phyloP scores from a whole-genome alignment of 2,888 invertebrate genomes.

The Mycogona germanica region DNA sequence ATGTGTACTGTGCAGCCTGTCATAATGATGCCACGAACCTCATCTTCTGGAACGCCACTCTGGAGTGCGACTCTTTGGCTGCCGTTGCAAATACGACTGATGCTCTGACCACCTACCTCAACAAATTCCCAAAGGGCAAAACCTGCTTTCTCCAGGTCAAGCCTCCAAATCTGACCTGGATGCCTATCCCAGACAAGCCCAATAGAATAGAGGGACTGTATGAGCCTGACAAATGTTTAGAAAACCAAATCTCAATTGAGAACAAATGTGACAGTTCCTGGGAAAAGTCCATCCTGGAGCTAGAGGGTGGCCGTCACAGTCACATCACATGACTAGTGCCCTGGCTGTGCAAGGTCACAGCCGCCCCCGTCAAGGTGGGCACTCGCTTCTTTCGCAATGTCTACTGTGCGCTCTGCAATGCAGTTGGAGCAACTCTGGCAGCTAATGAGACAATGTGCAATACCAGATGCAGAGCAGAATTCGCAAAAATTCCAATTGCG shows the following conservation, averaged over 20 bases:
- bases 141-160: not conserved
- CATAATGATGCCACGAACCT: conserved; percentile 21
- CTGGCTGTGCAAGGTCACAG: not conserved
- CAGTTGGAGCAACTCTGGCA: no score
- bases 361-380: not conserved
- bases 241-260: no score
- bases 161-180: not conserved
- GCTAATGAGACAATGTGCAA: not conserved
- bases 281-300: no score
- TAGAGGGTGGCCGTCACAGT: no score
- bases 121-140: no score
- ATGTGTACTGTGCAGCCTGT: conserved; percentile 28
- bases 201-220: not conserved
- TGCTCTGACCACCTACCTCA: not conserved
- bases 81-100: not conserved
- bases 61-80: not conserved
- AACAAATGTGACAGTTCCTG: not conserved
- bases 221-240: no score
- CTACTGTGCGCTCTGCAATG: conserved; percentile 2
- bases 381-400: not conserved
- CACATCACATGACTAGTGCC: not conserved
- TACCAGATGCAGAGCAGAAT: not conserved
- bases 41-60: conserved; percentile 4
- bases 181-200: not conserved
- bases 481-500: not conserved